These are phyloP conservation scores for Chromoteleia sp. DNA, from an alignment of 2,888 invertebrate species.

Conservation along the genomic window DNA sequence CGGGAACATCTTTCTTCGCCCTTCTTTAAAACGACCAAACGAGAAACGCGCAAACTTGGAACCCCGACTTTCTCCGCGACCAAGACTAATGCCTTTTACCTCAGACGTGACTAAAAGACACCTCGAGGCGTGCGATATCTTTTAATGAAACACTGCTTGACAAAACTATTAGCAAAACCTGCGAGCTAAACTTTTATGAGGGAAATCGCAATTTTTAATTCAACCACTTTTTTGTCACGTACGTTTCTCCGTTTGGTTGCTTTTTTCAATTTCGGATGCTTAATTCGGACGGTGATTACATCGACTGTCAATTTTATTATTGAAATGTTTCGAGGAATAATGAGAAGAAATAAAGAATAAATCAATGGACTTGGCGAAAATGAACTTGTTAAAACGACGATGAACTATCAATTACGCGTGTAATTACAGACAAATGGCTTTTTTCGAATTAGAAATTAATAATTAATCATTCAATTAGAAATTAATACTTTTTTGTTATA, in stretches of 20 bases:
- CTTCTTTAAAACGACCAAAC: slow-evolving; percentile 37
- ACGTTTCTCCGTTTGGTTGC: slow-evolving; percentile 35
- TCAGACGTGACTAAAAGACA: slow-evolving; percentile 53
- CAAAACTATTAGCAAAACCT: slow-evolving; percentile 43
- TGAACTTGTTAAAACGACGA: not conserved
- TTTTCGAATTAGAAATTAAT: too few relatives aligned
- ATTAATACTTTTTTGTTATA: slow-evolving; percentile 13
- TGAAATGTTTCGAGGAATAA: not conserved
- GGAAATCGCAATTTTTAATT: slow-evolving; percentile 44
- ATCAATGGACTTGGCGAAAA: slow-evolving; percentile 19
- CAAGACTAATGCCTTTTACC: slow-evolving; percentile 56
- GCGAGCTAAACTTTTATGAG: slow-evolving; percentile 44
- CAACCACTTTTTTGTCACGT: slow-evolving; percentile 5
- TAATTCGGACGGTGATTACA: not conserved
- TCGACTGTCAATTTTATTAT: not conserved
- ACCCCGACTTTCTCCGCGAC: slow-evolving; percentile 61
- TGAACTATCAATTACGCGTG: slow-evolving; percentile 12
- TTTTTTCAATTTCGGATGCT: slow-evolving; percentile 19
- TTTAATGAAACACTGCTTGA: slow-evolving; percentile 37
- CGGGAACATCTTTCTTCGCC: slow-evolving; percentile 42
- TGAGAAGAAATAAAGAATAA: not conserved
- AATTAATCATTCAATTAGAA: slow-evolving; percentile 20
- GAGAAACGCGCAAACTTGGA: slow-evolving; percentile 52
- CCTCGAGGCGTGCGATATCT: slow-evolving; percentile 43
- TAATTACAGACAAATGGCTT: slow-evolving; percentile 11